phyloP scores from a whole-genome alignment of 2,113 vertebrate species.

The Antechinus stuartii region DNA sequence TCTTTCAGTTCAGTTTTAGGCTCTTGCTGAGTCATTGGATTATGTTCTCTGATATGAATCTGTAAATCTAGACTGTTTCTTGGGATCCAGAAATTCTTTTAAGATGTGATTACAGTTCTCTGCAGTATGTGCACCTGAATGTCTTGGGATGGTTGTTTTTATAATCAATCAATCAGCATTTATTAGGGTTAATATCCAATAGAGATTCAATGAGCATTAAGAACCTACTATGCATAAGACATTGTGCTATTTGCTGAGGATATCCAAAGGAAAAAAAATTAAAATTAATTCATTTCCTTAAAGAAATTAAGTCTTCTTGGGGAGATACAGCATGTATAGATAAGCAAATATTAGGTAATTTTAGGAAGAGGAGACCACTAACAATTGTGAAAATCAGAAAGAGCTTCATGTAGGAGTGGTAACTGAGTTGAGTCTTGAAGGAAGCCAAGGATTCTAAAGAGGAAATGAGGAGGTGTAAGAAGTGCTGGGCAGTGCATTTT shows the following conservation, averaged over 20 bases:
- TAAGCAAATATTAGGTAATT: background rate
- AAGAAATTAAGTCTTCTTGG: background rate
- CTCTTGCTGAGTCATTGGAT: background rate
- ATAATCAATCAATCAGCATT: background rate
- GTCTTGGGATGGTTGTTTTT: background rate
- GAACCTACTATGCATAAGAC: background rate
- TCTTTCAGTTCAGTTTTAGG: fast-evolving
- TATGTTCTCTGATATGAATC: background rate
- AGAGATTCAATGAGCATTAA: background rate
- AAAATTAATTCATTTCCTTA: background rate
- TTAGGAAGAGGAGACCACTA: background rate
- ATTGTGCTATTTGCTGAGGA: background rate
- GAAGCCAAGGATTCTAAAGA: background rate
- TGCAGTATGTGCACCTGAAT: background rate
- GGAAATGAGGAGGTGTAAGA: background rate
- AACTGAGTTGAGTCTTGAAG: background rate
- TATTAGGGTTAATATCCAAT: background rate
- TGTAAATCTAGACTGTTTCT: background rate
- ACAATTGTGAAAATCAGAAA: background rate
- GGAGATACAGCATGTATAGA: background rate
- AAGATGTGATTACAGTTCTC: background rate
- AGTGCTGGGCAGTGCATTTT: background rate
- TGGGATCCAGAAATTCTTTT: background rate
- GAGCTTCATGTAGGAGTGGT: background rate
- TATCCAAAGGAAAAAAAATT: background rate